phyloP scores from a whole-genome alignment of 2,797 vertebrate species.

The Pogonophryne albipinna region DNA sequence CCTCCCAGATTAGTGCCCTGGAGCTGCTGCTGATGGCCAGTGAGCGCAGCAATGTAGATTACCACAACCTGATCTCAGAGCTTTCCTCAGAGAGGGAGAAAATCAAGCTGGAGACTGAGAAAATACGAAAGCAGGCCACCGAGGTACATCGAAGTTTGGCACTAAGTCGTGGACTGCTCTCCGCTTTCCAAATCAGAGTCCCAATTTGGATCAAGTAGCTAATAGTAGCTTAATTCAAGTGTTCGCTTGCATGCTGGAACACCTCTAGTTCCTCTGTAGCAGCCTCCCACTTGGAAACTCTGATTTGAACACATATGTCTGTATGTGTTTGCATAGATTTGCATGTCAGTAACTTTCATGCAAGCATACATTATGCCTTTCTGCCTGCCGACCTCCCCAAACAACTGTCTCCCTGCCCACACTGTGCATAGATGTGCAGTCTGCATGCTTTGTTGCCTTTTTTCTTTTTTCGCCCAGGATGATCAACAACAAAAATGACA shows the following conservation, averaged over 20 bases:
- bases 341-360: slow-evolving; percentile 63
- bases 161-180: slow-evolving; percentile 62
- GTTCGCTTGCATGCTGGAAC: slow-evolving; percentile 64
- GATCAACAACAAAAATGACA: slow-evolving; percentile 9
- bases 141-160: slow-evolving; percentile 90
- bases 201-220: slow-evolving; percentile 53
- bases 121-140: slow-evolving; percentile 93
- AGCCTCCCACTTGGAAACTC: slow-evolving; percentile 21
- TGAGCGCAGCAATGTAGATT: slow-evolving; percentile 89
- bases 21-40: slow-evolving; percentile 91
- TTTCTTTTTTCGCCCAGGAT: slow-evolving; percentile 37
- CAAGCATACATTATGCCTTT: slow-evolving; percentile 27
- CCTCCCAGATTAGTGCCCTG: slow-evolving; percentile 87
- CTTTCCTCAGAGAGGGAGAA: slow-evolving; percentile 96
- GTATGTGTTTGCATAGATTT: slow-evolving; percentile 71
- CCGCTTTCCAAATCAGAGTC: slow-evolving; percentile 67
- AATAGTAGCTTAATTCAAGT: slow-evolving; percentile 47
- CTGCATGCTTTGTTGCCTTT: slow-evolving; percentile 57
- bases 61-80: slow-evolving; percentile 92
- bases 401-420: slow-evolving; percentile 1
- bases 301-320: slow-evolving; percentile 67
- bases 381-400: slow-evolving; percentile 17
- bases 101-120: slow-evolving; percentile 96
- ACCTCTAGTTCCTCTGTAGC: slow-evolving; percentile 38
- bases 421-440: slow-evolving; percentile 21